Evolutionary conservation across 64 coral and sea anemone genomes (phyloP).

Genomic region (Porites lutea): DNA sequence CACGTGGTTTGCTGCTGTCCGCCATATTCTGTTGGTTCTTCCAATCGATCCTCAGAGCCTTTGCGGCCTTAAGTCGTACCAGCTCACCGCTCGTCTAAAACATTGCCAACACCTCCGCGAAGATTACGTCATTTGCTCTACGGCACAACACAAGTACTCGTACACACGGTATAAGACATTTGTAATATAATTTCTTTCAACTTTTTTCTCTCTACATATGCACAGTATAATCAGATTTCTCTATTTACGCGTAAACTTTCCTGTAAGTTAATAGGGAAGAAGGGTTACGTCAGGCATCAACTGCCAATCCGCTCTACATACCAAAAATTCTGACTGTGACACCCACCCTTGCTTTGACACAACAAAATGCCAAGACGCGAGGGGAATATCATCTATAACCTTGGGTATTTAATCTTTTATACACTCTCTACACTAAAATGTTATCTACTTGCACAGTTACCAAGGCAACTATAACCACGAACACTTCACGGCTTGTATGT

Average conservation of each 20-base stretch:
- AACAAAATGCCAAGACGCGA: not conserved
- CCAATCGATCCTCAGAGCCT: too few species aligned
- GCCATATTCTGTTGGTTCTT: too few species aligned
- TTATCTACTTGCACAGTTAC: not conserved
- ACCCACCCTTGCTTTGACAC: not conserved
- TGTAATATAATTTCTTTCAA: slow-evolving; percentile 45
- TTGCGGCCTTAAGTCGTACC: too few species aligned
- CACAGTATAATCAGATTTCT: slow-evolving; percentile 24
- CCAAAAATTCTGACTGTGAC: not conserved
- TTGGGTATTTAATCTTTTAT: too few species aligned
- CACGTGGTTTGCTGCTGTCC: too few species aligned
- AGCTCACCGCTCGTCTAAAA: too few species aligned
- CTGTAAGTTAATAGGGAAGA: not conserved
- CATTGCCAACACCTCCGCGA: too few species aligned
- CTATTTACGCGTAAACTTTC: not conserved
- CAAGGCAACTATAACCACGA: not conserved
- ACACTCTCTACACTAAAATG: not conserved
- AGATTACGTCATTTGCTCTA: too few species aligned
- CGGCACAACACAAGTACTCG: not conserved
- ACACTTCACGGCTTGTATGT: not conserved
- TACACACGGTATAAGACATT: slow-evolving; percentile 15
- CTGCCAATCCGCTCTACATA: not conserved
- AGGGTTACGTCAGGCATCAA: not conserved
- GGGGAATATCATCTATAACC: too few species aligned
- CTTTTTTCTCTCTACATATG: slow-evolving; percentile 37